These are phyloP conservation scores for Phoeniculus purpureus DNA, from an alignment of 2,797 vertebrate genomes.

Conservation along the genomic window DNA sequence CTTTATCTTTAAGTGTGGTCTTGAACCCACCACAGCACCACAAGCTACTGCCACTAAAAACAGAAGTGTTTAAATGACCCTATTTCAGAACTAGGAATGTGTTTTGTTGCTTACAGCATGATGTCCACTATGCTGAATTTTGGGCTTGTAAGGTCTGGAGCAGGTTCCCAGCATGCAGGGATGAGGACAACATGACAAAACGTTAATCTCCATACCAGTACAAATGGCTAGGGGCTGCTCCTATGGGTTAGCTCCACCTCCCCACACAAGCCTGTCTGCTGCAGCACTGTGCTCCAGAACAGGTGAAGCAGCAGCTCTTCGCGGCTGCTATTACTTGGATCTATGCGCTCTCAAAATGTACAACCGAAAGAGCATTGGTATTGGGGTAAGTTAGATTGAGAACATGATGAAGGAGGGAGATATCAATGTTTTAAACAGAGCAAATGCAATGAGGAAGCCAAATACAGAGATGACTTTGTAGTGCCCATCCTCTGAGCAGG, in stretches of 20 bases:
- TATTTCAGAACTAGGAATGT: not conserved
- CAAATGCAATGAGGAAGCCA: fast-evolving
- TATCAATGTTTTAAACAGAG: not conserved
- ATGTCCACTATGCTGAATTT: not conserved
- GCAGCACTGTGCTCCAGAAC: not conserved
- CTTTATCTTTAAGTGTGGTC: no score
- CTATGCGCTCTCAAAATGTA: not conserved
- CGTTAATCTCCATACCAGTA: not conserved
- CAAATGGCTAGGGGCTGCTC: not conserved
- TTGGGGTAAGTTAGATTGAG: not conserved
- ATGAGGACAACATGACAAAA: not conserved
- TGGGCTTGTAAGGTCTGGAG: not conserved
- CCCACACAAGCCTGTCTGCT: not conserved
- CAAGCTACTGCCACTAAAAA: not conserved
- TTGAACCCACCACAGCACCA: not conserved
- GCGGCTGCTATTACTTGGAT: not conserved
- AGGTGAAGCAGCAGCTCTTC: not conserved
- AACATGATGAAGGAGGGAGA: not conserved
- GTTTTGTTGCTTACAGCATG: not conserved
- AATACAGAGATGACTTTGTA: not conserved
- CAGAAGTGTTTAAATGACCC: not conserved
- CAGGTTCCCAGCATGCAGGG: fast-evolving
- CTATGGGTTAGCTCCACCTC: fast-evolving
- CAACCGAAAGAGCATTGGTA: not conserved
- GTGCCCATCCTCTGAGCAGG: not conserved